Evolutionary conservation across 2,113 vertebrate genomes (phyloP), one percentile per base, ranked within the genome.

Genomic region (Phainopepla nitens): DNA sequence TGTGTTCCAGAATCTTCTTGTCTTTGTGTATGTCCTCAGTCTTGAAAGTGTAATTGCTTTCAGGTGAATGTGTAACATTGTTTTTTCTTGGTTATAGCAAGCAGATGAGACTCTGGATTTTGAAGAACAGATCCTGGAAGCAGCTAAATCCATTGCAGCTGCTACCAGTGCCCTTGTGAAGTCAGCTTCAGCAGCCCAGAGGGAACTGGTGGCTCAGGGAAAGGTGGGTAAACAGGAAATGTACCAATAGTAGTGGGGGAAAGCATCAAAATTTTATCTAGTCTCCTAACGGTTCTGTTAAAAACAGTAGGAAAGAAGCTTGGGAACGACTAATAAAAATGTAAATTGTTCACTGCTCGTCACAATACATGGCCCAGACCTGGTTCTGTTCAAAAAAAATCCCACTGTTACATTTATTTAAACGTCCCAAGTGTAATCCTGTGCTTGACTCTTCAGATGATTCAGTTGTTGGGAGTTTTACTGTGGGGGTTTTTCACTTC

Each of bases 71-170:
- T 49, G 21, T 97, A 84, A 98, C 47, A 1, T 45, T 86, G 33
- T 97, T 93, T 96, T 97, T 80, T 98, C 98, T 97, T 97, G 83
- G 45, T 98, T 98, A 71, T 98, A 99, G 99, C 99, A 99, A 98
- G 99, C 99, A 24, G 99, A 99, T 71, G 99, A 99, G 97, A 99
- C 98, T 10, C 98, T 99, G 98, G 99, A 99, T 97, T 99, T 99
- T 86, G 99, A 99, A 97, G 99, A 99, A 96, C 99, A 99, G 98
- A 99, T 99, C 94, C 97, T 99, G 82, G 99, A 99, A 97, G 99
- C 99, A 42, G 99, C 99, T 45, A 99, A 99, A 79, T 99, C 99
- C 95, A 99, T 99, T 80, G 99, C 99, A 57, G 99, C 99, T 41
- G 99, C 99, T 57, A 99, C 99, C 45, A 99, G 99, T 41, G 99